These are phyloP conservation scores for Phylloscopus trochiloides DNA, from an alignment of 2,113 vertebrate species.

Conservation along the genomic window DNA sequence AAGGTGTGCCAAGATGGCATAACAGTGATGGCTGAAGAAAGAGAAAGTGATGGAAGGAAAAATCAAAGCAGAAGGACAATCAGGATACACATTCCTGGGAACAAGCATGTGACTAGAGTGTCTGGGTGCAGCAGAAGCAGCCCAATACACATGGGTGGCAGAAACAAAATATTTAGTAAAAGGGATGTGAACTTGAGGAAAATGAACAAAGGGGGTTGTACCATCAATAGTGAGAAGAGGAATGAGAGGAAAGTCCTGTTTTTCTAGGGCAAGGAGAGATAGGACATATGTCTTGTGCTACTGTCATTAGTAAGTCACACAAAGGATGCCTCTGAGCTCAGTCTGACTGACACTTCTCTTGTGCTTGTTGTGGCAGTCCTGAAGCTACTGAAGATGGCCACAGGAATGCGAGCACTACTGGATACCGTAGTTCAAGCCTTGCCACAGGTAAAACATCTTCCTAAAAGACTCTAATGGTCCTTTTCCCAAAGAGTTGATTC, in stretches of 20 bases:
- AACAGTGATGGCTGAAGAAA: background rate
- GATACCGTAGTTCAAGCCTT: slow-evolving; percentile 88
- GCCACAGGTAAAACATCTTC: slow-evolving; percentile 80
- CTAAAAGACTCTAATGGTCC: background rate
- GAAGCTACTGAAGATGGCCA: slow-evolving; percentile 90
- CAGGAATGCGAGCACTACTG: slow-evolving; percentile 86
- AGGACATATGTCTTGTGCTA: background rate
- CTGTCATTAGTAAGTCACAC: background rate
- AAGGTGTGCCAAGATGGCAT: background rate
- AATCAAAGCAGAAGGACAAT: background rate
- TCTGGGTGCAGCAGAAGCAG: background rate
- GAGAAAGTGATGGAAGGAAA: background rate
- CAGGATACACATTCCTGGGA: background rate
- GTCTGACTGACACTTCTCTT: background rate
- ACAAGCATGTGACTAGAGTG: background rate
- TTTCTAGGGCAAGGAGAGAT: background rate
- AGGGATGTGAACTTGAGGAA: background rate
- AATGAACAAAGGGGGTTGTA: background rate
- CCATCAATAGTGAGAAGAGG: background rate
- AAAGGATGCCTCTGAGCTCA: background rate
- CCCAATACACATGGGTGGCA: background rate
- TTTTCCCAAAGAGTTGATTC: background rate
- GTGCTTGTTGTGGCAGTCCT: slow-evolving; percentile 75
- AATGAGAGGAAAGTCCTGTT: background rate
- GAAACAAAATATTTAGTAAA: background rate